These are phyloP conservation scores for Malurus splendens DNA, from an alignment of 2,797 vertebrate species.

Conservation along the genomic window DNA sequence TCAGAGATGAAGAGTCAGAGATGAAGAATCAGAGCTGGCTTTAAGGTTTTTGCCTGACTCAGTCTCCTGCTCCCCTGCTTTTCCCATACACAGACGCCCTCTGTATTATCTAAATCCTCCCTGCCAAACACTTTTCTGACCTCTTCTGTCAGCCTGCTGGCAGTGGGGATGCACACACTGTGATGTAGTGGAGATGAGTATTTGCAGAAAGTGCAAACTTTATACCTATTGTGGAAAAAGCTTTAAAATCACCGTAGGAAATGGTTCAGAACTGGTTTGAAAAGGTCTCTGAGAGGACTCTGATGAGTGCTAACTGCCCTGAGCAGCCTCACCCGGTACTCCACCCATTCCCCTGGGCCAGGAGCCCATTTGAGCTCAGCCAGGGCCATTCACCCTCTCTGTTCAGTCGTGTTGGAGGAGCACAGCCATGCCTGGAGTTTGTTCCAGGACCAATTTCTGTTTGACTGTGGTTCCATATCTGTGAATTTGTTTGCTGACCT, in stretches of 20 bases:
- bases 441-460: accelerated
- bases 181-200: accelerated
- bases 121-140: neutral
- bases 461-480: accelerated
- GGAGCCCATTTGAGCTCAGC: neutral
- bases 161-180: neutral
- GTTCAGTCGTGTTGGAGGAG: accelerated
- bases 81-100: accelerated
- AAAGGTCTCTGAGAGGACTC: neutral
- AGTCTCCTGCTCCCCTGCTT: neutral
- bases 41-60: neutral
- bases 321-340: neutral
- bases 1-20: neutral
- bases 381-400: accelerated
- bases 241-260: neutral
- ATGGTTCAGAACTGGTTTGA: neutral
- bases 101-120: neutral
- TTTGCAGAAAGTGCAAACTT: neutral
- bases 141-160: neutral
- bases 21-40: neutral
- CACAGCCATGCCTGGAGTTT: accelerated
- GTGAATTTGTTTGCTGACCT: accelerated
- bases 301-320: neutral
- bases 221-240: neutral
- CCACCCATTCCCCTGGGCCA: neutral